These are phyloP conservation scores for Ladona fulva DNA, from an alignment of 1,140 invertebrate species.

Conservation along the genomic window DNA sequence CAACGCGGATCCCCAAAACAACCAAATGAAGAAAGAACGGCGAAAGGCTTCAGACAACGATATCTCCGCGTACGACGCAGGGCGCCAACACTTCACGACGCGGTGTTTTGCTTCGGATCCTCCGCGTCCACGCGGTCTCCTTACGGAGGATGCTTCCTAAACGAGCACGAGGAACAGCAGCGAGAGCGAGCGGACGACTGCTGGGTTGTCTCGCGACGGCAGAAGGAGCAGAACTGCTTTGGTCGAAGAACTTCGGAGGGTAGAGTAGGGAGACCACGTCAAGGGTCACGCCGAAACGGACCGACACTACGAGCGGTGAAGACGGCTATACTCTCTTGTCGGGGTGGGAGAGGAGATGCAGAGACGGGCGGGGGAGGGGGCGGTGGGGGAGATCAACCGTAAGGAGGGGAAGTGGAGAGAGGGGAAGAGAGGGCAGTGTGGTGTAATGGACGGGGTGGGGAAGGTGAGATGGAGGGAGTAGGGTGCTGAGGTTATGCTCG, in stretches of 20 bases:
- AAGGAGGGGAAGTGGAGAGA: background rate
- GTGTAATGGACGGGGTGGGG: background rate
- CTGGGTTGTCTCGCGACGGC: background rate
- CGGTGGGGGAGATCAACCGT: background rate
- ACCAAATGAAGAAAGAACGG: too few species aligned
- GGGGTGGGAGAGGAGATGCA: background rate
- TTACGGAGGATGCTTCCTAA: too few species aligned
- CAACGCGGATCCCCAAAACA: too few species aligned
- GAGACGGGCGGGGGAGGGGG: background rate
- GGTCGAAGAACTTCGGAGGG: background rate
- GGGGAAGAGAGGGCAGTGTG: background rate
- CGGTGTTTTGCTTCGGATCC: background rate
- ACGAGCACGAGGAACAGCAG: too few species aligned
- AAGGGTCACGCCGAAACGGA: slow-evolving; percentile 6
- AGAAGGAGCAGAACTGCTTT: slow-evolving; percentile 2
- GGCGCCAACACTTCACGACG: too few species aligned
- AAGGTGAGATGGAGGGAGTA: background rate
- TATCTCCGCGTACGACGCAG: too few species aligned
- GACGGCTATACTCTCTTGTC: background rate
- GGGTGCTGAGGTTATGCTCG: background rate
- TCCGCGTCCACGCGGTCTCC: background rate
- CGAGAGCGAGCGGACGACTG: background rate
- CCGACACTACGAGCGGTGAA: background rate
- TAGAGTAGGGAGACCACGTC: background rate
- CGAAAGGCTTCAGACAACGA: too few species aligned